Conservation (phyloP, 2,797 vertebrate species). For the Microctenopoma steveboyesi region DNA sequence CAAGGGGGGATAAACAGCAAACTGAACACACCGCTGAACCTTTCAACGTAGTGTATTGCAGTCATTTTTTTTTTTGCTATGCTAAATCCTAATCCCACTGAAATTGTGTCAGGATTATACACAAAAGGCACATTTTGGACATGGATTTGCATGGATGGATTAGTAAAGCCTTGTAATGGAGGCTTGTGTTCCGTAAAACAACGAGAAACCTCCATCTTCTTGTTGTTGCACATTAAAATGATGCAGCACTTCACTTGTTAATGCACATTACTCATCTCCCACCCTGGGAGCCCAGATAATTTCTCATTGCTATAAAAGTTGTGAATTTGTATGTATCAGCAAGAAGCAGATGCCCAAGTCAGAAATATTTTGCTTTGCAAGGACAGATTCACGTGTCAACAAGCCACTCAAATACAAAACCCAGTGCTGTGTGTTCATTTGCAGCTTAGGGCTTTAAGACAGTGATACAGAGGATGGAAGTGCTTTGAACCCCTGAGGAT, state of each 20-base stretch:
- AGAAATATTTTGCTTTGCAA: conserved; percentile 56
- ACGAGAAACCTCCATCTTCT: conserved; percentile 63
- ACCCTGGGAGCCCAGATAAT: conserved; percentile 62
- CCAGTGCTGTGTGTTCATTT: conserved; percentile 51
- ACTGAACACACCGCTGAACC: conserved; percentile 61
- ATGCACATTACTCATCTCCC: conserved; percentile 68
- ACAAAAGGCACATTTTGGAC: conserved; percentile 82
- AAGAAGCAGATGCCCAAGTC: conserved; percentile 70
- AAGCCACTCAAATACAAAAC: conserved; percentile 60
- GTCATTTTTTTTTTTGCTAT: conserved; percentile 41
- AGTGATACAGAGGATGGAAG: conserved; percentile 52
- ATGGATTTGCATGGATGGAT: conserved; percentile 84
- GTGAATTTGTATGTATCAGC: conserved; percentile 70
- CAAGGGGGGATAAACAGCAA: conserved; percentile 46
- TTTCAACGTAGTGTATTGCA: conserved; percentile 63
- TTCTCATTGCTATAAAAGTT: conserved; percentile 58
- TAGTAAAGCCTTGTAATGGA: conserved; percentile 83
- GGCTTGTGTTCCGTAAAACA: conserved; percentile 54
- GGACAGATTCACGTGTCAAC: conserved; percentile 58
- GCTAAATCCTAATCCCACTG: conserved; percentile 79
- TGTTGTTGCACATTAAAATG: conserved; percentile 67
- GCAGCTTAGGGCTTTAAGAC: conserved; percentile 58
- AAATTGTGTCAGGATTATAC: conserved; percentile 83
- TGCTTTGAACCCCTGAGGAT: conserved; percentile 64
- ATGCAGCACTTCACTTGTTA: conserved; percentile 58